Percentiles rank a stretch among this genome's conserved stretches.
Conservation (phyloP, 2,113 vertebrate species). For the Chrysochloris asiatica region DNA sequence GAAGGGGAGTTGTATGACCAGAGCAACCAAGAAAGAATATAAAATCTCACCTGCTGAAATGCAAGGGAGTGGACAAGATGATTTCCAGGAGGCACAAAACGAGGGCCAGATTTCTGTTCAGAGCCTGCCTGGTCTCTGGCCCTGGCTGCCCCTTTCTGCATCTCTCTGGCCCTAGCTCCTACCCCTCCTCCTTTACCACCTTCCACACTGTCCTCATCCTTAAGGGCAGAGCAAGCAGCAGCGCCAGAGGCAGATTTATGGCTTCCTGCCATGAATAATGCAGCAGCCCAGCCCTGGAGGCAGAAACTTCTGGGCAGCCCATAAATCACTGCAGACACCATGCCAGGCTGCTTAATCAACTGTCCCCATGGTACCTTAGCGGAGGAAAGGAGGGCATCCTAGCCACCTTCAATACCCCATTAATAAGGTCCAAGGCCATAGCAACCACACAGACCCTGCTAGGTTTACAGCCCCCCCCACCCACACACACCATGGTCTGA, state of each 20-base stretch:
- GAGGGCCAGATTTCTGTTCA: neutral
- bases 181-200: neutral
- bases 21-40: neutral
- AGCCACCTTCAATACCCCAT: neutral
- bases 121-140: neutral
- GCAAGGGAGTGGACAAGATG: neutral
- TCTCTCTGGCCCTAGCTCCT: neutral
- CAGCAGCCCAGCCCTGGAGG: conserved; percentile 63
- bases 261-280: conserved; percentile 76
- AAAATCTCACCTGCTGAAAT: neutral
- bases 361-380: conserved; percentile 56
- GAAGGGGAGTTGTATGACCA: neutral
- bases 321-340: conserved; percentile 64
- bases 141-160: neutral
- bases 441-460: neutral
- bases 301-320: conserved; percentile 65
- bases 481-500: neutral
- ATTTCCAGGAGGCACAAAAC: neutral
- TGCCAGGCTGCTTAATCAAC: conserved; percentile 78
- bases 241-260: conserved; percentile 70
- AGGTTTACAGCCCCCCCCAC: neutral
- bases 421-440: conserved; percentile 56
- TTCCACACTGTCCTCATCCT: conserved; percentile 31
- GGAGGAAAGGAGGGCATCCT: conserved; percentile 50
- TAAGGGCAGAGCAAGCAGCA: conserved; percentile 34